These are phyloP conservation scores for Argyresthia albistria DNA, from an alignment of 2,888 invertebrate genomes.

Conservation along the genomic window DNA sequence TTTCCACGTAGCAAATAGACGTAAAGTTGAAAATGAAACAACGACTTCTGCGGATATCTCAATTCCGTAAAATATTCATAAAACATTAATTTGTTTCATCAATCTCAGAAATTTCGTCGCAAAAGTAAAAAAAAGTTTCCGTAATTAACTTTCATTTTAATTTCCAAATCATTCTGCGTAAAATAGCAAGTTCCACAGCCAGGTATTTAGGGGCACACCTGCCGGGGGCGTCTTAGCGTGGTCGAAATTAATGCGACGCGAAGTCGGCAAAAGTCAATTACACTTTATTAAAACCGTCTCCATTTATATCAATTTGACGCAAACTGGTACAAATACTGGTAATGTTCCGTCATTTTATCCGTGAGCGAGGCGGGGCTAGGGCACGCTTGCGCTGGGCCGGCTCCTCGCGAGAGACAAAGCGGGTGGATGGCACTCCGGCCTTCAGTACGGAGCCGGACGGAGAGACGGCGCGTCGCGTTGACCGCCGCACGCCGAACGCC, in stretches of 20 bases:
- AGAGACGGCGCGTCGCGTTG: constrained; percentile 27
- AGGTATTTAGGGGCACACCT: constrained; percentile 62
- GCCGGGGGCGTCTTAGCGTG: constrained; percentile 66
- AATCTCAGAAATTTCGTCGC: constrained; percentile 24
- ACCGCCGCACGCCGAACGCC: constrained; percentile 5
- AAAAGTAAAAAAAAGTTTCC: constrained; percentile 49
- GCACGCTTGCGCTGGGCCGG: constrained; percentile 60
- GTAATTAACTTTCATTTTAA: constrained; percentile 67
- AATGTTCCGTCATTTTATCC: constrained; percentile 68
- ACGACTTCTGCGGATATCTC: not conserved
- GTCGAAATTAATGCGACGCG: constrained; percentile 69
- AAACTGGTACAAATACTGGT: constrained; percentile 73
- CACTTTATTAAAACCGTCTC: constrained; percentile 73
- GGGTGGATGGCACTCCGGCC: constrained; percentile 22
- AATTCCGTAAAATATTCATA: constrained; percentile 15
- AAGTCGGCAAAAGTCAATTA: constrained; percentile 73
- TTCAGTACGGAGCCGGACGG: constrained; percentile 12
- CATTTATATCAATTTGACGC: constrained; percentile 73
- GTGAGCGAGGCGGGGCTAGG: constrained; percentile 52
- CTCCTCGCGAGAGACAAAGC: constrained; percentile 23
- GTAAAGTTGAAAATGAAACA: too few relatives aligned
- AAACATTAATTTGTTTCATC: constrained; percentile 16
- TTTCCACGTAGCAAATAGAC: too few relatives aligned
- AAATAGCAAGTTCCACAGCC: constrained; percentile 45
- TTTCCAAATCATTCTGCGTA: constrained; percentile 59